These are phyloP conservation scores for Vidua chalybeata DNA, from an alignment of 2,113 vertebrate species.

Conservation along the genomic window DNA sequence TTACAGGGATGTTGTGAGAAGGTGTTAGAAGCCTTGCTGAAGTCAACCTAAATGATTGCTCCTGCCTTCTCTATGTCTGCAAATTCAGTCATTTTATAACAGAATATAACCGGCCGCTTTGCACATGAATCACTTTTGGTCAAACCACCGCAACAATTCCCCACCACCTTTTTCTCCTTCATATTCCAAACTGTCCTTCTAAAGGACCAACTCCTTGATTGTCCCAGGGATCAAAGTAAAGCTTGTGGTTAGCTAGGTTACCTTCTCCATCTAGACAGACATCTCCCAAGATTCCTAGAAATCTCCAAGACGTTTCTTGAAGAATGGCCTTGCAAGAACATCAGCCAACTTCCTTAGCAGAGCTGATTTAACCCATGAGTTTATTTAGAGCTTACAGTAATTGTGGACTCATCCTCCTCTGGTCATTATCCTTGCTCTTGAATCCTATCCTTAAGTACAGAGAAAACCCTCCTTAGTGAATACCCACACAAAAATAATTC, in stretches of 20 bases:
- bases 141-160: not conserved
- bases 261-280: not conserved
- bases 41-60: not conserved
- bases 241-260: accelerated
- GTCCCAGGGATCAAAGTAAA: not conserved
- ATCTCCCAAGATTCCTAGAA: not conserved
- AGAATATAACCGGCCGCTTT: not conserved
- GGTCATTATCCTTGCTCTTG: not conserved
- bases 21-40: not conserved
- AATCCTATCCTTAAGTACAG: not conserved
- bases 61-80: not conserved
- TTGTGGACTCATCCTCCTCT: not conserved
- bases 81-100: not conserved
- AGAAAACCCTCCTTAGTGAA: not conserved
- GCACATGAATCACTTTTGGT: not conserved
- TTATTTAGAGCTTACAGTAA: not conserved
- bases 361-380: not conserved
- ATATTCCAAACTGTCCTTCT: not conserved
- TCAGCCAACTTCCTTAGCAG: not conserved
- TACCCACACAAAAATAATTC: not conserved
- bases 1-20: not conserved
- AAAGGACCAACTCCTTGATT: not conserved
- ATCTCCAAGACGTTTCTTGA: not conserved
- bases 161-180: not conserved
- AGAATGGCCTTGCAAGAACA: not conserved